Evolutionary conservation across 2,888 invertebrate species (phyloP).

Genomic region (Agrotis puta): DNA sequence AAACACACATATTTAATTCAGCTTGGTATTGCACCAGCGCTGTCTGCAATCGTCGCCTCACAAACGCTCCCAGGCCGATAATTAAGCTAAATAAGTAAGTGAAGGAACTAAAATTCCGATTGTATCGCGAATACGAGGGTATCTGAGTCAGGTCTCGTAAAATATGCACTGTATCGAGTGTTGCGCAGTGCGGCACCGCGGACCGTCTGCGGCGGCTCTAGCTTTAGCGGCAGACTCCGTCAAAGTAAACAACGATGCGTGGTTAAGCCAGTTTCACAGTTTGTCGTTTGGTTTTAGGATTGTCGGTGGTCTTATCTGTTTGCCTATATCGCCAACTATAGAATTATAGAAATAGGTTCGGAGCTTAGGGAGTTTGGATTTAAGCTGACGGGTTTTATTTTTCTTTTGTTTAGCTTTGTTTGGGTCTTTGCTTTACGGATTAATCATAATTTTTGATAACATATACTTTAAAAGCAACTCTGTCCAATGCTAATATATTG

Average conservation of each 20-base stretch:
- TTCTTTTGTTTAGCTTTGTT: slow-evolving; percentile 35
- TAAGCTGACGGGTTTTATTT: slow-evolving; percentile 51
- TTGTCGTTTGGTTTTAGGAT: slow-evolving; percentile 74
- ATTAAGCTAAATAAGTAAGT: slow-evolving; percentile 67
- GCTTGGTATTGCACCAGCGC: slow-evolving; percentile 49
- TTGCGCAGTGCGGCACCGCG: slow-evolving; percentile 82
- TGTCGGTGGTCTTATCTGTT: slow-evolving; percentile 64
- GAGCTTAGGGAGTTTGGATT: slow-evolving; percentile 54
- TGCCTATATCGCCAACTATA: slow-evolving; percentile 61
- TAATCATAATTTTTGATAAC: not conserved
- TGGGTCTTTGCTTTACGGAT: slow-evolving; percentile 47
- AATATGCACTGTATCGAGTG: slow-evolving; percentile 88
- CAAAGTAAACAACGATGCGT: slow-evolving; percentile 83
- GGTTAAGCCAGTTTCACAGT: slow-evolving; percentile 76
- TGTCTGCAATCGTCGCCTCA: slow-evolving; percentile 63
- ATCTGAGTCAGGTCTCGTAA: slow-evolving; percentile 79
- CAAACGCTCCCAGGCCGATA: slow-evolving; percentile 62
- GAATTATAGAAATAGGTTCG: slow-evolving; percentile 64
- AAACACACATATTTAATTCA: slow-evolving; percentile 60
- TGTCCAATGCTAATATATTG: not conserved
- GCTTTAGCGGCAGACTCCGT: slow-evolving; percentile 78
- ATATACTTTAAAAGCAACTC: too few relatives aligned
- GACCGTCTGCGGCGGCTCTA: slow-evolving; percentile 76
- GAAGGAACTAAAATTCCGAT: slow-evolving; percentile 62
- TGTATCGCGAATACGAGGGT: slow-evolving; percentile 70